phyloP scores from a whole-genome alignment of 2,797 vertebrate genomes.

The Bovichtus variegatus region DNA sequence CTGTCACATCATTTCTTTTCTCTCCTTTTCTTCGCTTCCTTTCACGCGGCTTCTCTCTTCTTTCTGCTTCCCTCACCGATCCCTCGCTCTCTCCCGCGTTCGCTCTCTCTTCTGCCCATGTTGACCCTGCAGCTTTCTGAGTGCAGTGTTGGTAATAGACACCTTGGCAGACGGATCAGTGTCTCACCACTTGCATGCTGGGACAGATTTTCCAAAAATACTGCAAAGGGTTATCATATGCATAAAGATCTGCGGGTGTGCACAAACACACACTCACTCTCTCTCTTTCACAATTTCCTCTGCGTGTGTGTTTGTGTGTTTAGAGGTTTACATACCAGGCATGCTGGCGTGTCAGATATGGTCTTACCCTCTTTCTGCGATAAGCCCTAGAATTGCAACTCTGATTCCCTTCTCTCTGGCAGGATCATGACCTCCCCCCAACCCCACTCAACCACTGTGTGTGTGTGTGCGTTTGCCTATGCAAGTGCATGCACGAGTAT shows the following conservation, averaged over 20 bases:
- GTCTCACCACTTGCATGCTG: constrained; percentile 71
- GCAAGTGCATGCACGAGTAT: constrained; percentile 39
- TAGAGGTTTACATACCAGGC: constrained; percentile 65
- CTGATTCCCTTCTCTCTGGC: constrained; percentile 77
- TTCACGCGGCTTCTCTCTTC: not conserved
- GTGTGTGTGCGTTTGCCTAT: constrained; percentile 32
- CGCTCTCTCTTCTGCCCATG: constrained; percentile 20
- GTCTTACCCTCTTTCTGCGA: constrained; percentile 80
- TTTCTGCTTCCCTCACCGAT: not conserved
- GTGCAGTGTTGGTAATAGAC: constrained; percentile 68
- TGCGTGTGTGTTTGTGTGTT: constrained; percentile 28
- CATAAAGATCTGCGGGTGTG: constrained; percentile 16
- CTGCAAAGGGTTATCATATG: constrained; percentile 61
- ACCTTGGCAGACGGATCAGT: constrained; percentile 70
- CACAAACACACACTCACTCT: constrained; percentile 1
- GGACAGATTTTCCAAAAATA: constrained; percentile 81
- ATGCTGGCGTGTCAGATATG: constrained; percentile 79
- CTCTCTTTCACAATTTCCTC: not conserved
- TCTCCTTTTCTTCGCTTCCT: no score
- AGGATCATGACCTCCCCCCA: constrained; percentile 72
- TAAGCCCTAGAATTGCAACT: constrained; percentile 81
- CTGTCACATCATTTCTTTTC: not conserved
- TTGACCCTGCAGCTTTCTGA: constrained; percentile 42
- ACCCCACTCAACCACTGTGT: constrained; percentile 41
- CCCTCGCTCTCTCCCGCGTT: constrained; percentile 3